Percentiles rank a stretch among this genome's conserved stretches.
Evolutionary conservation across 2,797 vertebrate species (phyloP).

Genomic region (Cyclura pinguis): DNA sequence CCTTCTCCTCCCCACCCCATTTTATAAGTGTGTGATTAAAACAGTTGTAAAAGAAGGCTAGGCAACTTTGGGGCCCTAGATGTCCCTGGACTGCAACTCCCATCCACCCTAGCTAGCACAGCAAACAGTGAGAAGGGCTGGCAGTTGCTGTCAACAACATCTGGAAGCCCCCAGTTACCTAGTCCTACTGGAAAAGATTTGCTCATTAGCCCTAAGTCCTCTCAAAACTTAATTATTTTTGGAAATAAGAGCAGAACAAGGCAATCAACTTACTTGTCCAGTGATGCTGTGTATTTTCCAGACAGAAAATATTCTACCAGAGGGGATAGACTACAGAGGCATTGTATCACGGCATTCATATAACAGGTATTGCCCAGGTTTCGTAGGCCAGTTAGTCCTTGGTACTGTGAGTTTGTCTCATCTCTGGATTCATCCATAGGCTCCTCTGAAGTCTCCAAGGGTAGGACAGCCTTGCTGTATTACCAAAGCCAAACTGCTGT

Average conservation of each 20-base stretch:
- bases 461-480: conserved; percentile 4
- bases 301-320: conserved; percentile 87
- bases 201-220: not conserved
- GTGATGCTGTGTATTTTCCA: conserved; percentile 73
- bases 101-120: no score
- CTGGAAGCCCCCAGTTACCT: not conserved
- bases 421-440: not conserved
- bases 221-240: not conserved
- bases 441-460: conserved; percentile 23
- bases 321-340: conserved; percentile 83
- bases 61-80: no score
- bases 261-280: conserved; percentile 77
- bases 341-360: conserved; percentile 87
- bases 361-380: conserved; percentile 92
- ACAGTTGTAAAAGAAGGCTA: not conserved
- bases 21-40: not conserved
- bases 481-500: conserved; percentile 17
- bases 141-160: not conserved
- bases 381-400: conserved; percentile 85
- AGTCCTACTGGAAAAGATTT: not conserved
- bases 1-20: not conserved
- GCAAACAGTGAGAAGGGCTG: no score
- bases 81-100: no score
- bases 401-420: conserved; percentile 22
- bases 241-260: not conserved